Conservation (phyloP, 2,888 invertebrate species). For the Mesochorus sp. region DNA sequence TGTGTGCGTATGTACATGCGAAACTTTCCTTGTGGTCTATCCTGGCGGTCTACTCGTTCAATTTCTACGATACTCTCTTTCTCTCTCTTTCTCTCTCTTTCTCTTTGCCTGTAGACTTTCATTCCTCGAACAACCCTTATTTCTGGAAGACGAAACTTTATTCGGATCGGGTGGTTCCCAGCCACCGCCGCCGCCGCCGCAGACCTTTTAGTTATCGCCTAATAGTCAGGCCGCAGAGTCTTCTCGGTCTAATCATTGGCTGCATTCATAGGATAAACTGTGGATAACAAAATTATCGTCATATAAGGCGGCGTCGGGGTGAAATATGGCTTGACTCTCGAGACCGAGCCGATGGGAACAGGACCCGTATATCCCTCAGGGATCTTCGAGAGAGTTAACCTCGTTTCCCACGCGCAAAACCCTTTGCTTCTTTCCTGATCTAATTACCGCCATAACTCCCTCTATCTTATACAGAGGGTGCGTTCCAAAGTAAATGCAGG, state of each 20-base stretch:
- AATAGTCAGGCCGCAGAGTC: not conserved
- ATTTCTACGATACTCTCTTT: not conserved
- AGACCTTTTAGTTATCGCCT: conserved; percentile 13
- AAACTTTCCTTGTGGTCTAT: not conserved
- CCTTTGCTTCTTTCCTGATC: conserved; percentile 81
- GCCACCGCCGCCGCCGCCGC: too few species aligned
- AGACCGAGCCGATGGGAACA: conserved; percentile 6
- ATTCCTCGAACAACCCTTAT: not conserved
- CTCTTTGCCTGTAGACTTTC: not conserved
- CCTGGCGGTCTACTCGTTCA: not conserved
- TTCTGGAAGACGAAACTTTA: not conserved
- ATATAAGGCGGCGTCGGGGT: conserved; percentile 14
- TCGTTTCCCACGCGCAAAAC: conserved; percentile 76
- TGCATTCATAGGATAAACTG: conserved; percentile 56
- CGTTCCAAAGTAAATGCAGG: too few species aligned
- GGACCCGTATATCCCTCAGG: conserved; percentile 58
- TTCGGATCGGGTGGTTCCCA: not conserved
- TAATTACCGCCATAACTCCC: conserved; percentile 71
- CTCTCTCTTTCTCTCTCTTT: too few species aligned
- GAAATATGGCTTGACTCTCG: conserved; percentile 21
- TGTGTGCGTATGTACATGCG: not conserved
- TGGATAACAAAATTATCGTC: conserved; percentile 50
- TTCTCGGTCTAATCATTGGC: conserved; percentile 50
- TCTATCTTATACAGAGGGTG: too few species aligned
- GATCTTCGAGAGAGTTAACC: conserved; percentile 77